Percentiles rank a stretch among this genome's conserved stretches.
These are phyloP conservation scores for Eonycteris spelaea DNA, from an alignment of 2,113 vertebrate species.

Conservation along the genomic window DNA sequence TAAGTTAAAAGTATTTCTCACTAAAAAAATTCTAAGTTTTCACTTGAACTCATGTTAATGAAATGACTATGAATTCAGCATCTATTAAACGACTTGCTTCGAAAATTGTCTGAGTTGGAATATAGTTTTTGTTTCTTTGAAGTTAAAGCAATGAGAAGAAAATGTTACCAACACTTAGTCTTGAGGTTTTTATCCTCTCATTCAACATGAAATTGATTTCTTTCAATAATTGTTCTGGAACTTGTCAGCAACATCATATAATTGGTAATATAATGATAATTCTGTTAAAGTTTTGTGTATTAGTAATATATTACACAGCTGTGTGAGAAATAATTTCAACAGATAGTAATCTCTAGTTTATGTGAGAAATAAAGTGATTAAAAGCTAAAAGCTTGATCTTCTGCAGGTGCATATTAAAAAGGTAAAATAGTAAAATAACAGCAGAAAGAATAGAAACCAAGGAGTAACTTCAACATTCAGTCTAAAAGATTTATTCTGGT, in stretches of 20 bases:
- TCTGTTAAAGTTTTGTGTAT: not conserved
- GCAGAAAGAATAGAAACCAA: not conserved
- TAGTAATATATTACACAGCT: not conserved
- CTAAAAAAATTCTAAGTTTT: not conserved
- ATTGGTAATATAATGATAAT: not conserved
- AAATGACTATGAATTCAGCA: not conserved
- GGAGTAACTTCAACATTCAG: not conserved
- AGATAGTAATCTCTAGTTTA: not conserved
- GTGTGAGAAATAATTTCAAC: conserved; percentile 12
- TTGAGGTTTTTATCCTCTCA: not conserved
- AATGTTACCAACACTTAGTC: not conserved
- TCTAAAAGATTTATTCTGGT: not conserved
- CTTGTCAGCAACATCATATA: not conserved
- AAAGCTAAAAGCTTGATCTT: not conserved
- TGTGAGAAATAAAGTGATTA: not conserved
- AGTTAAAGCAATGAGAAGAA: not conserved
- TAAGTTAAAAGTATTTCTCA: not conserved
- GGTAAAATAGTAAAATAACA: not conserved
- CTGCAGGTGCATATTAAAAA: not conserved
- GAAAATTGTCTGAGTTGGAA: not conserved
- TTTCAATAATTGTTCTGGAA: not conserved
- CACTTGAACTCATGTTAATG: not conserved
- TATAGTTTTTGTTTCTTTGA: not conserved
- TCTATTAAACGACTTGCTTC: not conserved
- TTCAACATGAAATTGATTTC: not conserved